Conservation (phyloP, 2,888 invertebrate genomes). For the Macaria notata region DNA sequence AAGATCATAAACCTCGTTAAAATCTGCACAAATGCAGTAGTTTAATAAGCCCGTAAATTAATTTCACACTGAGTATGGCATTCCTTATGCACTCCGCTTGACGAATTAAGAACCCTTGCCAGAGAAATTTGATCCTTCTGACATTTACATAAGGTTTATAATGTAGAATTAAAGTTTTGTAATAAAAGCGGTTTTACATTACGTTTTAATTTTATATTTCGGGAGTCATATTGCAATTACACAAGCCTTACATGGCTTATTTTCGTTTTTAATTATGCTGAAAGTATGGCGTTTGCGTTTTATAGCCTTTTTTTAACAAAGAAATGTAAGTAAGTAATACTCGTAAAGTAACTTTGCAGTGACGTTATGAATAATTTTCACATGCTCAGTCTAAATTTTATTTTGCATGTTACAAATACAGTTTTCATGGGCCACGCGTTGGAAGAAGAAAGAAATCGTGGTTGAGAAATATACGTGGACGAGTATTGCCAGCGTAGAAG, state of each 20-base stretch:
- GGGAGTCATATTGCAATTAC: conserved; percentile 13
- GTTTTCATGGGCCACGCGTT: too few relatives aligned
- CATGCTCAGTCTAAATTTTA: too few relatives aligned
- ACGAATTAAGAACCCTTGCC: conserved; percentile 11
- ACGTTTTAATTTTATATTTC: conserved; percentile 14
- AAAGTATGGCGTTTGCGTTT: not conserved
- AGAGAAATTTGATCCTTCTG: conserved; percentile 4
- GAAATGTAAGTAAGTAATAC: too few relatives aligned
- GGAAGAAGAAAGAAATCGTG: too few relatives aligned
- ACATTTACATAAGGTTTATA: conserved; percentile 7
- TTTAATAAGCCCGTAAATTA: conserved; percentile 34
- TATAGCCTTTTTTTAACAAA: not conserved
- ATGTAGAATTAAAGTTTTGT: not conserved
- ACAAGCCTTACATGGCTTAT: conserved; percentile 10
- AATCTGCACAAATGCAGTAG: conserved; percentile 23
- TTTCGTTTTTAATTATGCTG: conserved; percentile 12
- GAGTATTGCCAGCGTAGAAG: too few relatives aligned
- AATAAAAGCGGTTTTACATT: conserved; percentile 8
- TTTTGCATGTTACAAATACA: too few relatives aligned
- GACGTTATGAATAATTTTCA: too few relatives aligned
- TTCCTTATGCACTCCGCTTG: conserved; percentile 23
- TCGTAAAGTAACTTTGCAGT: too few relatives aligned
- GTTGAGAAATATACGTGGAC: too few relatives aligned
- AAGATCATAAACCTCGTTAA: not conserved
- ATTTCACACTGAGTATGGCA: conserved; percentile 34